Evolutionary conservation across 2,888 invertebrate species (phyloP).

Genomic region (Ennomos quercinarius): DNA sequence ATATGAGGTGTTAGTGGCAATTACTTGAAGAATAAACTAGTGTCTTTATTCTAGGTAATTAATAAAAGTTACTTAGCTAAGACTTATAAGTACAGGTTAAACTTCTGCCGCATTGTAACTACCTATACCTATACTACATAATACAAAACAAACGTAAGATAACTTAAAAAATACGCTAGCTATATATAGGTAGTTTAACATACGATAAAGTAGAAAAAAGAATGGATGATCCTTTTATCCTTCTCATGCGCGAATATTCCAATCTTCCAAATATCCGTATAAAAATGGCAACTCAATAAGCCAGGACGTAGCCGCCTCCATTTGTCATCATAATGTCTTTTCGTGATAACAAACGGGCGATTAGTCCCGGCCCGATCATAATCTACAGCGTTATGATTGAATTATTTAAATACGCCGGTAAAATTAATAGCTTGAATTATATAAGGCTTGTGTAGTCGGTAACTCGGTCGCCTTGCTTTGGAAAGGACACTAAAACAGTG

Average conservation of each 20-base stretch:
- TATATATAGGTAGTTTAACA: no score
- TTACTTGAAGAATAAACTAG: no score
- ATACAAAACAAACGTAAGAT: no score
- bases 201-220: background rate
- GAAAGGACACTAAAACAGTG: no score
- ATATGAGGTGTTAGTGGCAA: constrained; percentile 3
- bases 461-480: background rate
- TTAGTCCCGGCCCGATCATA: constrained; percentile 25
- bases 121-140: no score
- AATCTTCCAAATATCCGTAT: constrained; percentile 12
- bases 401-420: constrained; percentile 32
- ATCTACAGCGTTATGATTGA: constrained; percentile 30
- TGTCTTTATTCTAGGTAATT: no score
- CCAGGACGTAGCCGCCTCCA: constrained; percentile 20
- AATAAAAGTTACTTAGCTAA: no score
- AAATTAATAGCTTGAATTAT: constrained; percentile 22
- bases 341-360: constrained; percentile 31
- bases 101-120: no score
- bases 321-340: constrained; percentile 32
- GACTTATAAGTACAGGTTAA: no score
- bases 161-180: no score
- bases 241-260: constrained; percentile 3
- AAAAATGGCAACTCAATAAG: constrained; percentile 28
- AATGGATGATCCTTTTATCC: background rate
- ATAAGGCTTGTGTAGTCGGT: constrained; percentile 5